phyloP scores from a whole-genome alignment of 2,113 vertebrate genomes.

The Tragelaphus buxtoni region DNA sequence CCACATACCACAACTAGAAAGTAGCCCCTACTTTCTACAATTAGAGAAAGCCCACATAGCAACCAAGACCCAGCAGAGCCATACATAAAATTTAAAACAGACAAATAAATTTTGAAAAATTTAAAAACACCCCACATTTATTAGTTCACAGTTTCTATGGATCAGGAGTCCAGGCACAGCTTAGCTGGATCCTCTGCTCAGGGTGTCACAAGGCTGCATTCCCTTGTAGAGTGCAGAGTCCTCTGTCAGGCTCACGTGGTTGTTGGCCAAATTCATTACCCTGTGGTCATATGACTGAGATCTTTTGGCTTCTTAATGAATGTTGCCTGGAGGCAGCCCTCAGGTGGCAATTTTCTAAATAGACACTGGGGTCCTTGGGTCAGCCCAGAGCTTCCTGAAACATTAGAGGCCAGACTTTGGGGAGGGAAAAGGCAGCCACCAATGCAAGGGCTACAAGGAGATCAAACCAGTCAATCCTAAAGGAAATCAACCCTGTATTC shows the following conservation, averaged over 20 bases:
- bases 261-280: not conserved
- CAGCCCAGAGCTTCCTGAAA: not conserved
- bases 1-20: not conserved
- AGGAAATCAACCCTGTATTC: not conserved
- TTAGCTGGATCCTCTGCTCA: not conserved
- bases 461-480: not conserved
- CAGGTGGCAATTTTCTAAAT: not conserved
- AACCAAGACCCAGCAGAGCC: not conserved
- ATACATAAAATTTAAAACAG: not conserved
- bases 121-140: not conserved
- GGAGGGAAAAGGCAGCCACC: not conserved
- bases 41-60: not conserved
- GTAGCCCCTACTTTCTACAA: not conserved
- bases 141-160: not conserved
- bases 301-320: not conserved
- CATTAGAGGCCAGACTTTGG: not conserved
- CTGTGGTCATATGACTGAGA: not conserved
- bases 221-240: not conserved
- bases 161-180: not conserved
- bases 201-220: not conserved
- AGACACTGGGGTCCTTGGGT: not conserved
- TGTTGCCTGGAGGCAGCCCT: not conserved
- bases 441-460: not conserved
- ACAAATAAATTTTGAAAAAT: not conserved
- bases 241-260: not conserved